A percentile compares a stretch with the other conserved stretches of the same genome.
These are phyloP conservation scores for Syngnathus typhle DNA, from an alignment of 2,113 vertebrate species.

Conservation along the genomic window DNA sequence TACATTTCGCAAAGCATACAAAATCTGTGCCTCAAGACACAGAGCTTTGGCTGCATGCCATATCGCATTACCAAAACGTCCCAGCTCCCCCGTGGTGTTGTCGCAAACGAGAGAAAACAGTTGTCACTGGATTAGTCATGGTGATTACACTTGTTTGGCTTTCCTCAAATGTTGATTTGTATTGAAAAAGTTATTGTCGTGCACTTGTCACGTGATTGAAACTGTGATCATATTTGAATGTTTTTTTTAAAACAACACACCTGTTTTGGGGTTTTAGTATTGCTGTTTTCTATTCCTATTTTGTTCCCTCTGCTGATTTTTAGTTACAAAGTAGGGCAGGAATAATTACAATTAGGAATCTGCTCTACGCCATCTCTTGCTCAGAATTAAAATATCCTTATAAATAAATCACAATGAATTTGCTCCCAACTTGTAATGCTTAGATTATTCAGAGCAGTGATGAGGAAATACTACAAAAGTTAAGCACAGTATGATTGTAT, in stretches of 20 bases:
- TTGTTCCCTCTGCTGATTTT: neutral
- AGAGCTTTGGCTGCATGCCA: constrained; percentile 50
- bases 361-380: constrained; percentile 16
- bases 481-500: too few species aligned
- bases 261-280: neutral
- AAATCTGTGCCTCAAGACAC: constrained; percentile 53
- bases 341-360: constrained; percentile 29
- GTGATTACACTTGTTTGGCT: constrained; percentile 47
- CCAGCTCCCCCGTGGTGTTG: constrained; percentile 51
- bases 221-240: constrained; percentile 23
- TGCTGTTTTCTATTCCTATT: constrained; percentile 29
- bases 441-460: too few species aligned
- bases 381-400: constrained; percentile 11
- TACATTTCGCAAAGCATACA: constrained; percentile 59
- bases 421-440: too few species aligned
- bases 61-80: constrained; percentile 54
- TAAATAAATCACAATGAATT: too few species aligned
- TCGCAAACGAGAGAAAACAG: constrained; percentile 57
- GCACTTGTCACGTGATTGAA: constrained; percentile 36
- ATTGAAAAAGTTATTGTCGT: constrained; percentile 48
- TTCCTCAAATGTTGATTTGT: constrained; percentile 41
- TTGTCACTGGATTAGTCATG: constrained; percentile 59
- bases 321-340: constrained; percentile 11
- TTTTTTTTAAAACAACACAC: neutral
- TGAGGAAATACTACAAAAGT: too few species aligned